Percentiles rank a stretch among this genome's conserved stretches.
Conservation (phyloP, 2,888 invertebrate genomes). For the Lochmaea crataegi region DNA sequence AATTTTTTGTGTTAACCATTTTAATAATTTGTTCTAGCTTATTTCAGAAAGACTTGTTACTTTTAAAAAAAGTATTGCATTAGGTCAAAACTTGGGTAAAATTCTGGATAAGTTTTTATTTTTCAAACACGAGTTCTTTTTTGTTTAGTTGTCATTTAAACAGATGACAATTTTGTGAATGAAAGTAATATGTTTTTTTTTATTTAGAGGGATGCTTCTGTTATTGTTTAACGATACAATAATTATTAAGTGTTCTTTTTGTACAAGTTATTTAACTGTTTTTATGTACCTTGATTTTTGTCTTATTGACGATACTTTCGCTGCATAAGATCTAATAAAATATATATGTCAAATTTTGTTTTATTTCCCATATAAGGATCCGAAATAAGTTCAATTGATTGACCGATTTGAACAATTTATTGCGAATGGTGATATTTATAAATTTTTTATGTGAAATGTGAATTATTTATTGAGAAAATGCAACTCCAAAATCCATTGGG, state of each 20-base stretch:
- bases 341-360: conserved; percentile 41
- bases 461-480: too few species aligned
- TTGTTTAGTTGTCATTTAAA: not conserved
- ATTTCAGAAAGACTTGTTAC: conserved; percentile 1
- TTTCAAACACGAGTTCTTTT: not conserved
- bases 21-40: not conserved
- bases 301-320: conserved; percentile 49
- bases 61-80: not conserved
- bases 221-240: conserved; percentile 48
- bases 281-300: conserved; percentile 56
- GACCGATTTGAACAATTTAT: too few species aligned
- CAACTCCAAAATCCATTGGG: too few species aligned
- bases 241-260: conserved; percentile 50
- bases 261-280: conserved; percentile 54
- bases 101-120: not conserved
- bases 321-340: conserved; percentile 53
- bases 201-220: conserved; percentile 40
- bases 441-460: too few species aligned
- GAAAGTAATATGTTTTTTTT: conserved; percentile 33
- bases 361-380: conserved; percentile 9
- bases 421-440: too few species aligned
- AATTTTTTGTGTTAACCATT: not conserved
- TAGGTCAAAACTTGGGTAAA: not conserved
- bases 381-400: too few species aligned
- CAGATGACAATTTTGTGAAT: conserved; percentile 14